Evolutionary conservation across 2,113 vertebrate genomes (phyloP).

Genomic region (Serilophus lunatus): DNA sequence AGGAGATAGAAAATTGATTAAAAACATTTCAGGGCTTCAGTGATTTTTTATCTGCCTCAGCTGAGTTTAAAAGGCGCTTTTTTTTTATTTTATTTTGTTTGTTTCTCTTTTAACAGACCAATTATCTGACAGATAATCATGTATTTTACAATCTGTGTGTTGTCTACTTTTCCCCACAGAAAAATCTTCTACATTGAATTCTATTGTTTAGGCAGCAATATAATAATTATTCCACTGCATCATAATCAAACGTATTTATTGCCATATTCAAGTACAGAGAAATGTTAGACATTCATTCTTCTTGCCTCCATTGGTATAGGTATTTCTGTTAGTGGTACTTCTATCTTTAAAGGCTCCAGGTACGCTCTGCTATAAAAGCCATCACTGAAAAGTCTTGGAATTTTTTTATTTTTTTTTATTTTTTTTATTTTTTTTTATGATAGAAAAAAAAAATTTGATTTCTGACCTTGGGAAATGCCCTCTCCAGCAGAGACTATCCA

Average conservation of each 20-base stretch:
- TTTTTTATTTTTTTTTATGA: too few species aligned
- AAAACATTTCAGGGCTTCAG: neutral
- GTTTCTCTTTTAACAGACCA: neutral
- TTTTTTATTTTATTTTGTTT: neutral
- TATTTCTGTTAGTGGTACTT: neutral
- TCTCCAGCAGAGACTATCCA: neutral
- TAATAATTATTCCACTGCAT: neutral
- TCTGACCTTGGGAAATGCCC: neutral
- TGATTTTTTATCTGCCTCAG: neutral
- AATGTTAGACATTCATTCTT: neutral
- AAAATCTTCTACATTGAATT: neutral
- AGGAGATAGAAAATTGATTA: neutral
- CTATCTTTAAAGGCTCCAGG: neutral
- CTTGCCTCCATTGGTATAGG: neutral
- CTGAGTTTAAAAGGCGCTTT: neutral
- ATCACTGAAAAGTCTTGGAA: neutral
- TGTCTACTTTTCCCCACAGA: neutral
- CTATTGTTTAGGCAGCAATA: neutral
- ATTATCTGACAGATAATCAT: neutral
- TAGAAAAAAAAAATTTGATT: neutral
- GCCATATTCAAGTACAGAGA: neutral
- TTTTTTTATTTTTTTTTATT: neutral
- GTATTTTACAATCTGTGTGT: neutral
- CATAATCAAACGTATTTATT: neutral
- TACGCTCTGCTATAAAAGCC: neutral